Percentiles rank a stretch among this genome's conserved stretches.
Evolutionary conservation across 2,113 vertebrate genomes (phyloP).

Genomic region (Leptodactylus fuscus): DNA sequence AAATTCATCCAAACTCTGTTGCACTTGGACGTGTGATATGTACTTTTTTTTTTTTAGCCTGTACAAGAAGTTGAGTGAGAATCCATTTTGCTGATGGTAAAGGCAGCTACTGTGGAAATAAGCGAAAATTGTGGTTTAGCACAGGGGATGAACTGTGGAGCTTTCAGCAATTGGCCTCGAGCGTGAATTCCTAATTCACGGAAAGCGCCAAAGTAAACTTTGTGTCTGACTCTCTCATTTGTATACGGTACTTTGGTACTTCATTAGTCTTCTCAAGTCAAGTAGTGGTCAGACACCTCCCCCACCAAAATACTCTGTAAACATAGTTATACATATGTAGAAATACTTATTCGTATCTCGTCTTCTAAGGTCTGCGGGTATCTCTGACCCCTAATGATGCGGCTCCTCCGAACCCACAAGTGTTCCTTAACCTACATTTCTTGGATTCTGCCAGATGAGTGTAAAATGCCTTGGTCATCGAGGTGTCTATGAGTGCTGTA

Average conservation of each 20-base stretch:
- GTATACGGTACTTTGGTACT: slow-evolving; percentile 19
- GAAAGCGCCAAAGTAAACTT: slow-evolving; percentile 48
- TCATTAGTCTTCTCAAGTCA: slow-evolving; percentile 31
- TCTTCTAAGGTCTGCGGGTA: not conserved
- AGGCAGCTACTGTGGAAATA: slow-evolving; percentile 45
- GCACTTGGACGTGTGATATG: slow-evolving; percentile 28
- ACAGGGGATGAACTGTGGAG: slow-evolving; percentile 40
- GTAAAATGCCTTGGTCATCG: not conserved
- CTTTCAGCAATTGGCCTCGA: slow-evolving; percentile 21
- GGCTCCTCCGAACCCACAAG: not conserved
- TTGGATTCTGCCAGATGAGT: not conserved
- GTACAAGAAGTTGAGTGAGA: slow-evolving; percentile 34
- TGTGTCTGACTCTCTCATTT: slow-evolving; percentile 26
- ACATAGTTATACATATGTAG: slow-evolving; percentile 14
- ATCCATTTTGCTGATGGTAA: slow-evolving; percentile 38
- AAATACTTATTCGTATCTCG: slow-evolving; percentile 20
- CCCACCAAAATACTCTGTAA: not conserved
- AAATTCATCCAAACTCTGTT: slow-evolving; percentile 47
- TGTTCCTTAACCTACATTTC: not conserved
- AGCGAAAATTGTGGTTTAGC: slow-evolving; percentile 14
- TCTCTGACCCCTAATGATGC: not conserved
- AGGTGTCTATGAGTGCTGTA: not conserved
- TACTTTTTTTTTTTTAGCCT: not conserved
- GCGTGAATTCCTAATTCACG: slow-evolving; percentile 39
- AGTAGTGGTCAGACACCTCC: slow-evolving; percentile 23